These are phyloP conservation scores for Myotis daubentonii DNA, from an alignment of 2,797 vertebrate genomes.

Conservation along the genomic window DNA sequence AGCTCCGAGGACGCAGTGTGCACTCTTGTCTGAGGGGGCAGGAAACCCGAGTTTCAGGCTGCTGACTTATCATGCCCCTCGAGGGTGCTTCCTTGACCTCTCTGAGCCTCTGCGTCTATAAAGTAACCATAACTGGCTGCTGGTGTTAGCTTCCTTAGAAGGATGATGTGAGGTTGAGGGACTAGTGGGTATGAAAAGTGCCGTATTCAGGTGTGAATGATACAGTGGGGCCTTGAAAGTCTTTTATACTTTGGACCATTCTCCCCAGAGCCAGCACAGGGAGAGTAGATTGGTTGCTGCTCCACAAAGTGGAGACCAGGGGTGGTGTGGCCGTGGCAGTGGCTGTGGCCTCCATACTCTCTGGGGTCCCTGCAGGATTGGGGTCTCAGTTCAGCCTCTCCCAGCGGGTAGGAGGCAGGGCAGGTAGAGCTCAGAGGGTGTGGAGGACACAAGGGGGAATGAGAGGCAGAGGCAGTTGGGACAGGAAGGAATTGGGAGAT, in stretches of 20 bases:
- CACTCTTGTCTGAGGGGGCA: neutral
- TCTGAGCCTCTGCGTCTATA: neutral
- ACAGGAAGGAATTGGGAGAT: neutral
- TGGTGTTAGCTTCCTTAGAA: neutral
- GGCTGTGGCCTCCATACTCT: neutral
- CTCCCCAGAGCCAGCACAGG: neutral
- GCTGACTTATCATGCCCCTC: neutral
- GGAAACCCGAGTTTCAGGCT: neutral
- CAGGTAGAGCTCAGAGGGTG: neutral
- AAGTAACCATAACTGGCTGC: neutral
- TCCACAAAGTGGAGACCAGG: neutral
- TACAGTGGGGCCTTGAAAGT: neutral
- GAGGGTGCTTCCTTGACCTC: neutral
- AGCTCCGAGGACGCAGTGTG: neutral
- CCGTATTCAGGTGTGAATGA: neutral
- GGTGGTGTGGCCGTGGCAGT: neutral
- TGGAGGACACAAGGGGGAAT: neutral
- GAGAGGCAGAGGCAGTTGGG: neutral
- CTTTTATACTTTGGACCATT: neutral
- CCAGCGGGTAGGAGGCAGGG: neutral
- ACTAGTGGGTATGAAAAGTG: neutral
- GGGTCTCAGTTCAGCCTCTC: neutral
- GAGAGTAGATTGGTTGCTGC: neutral
- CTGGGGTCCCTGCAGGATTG: neutral
- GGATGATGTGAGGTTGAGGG: neutral